A percentile compares a stretch with the other conserved stretches of the same genome.
Conservation (phyloP, 92 coral and sea anemone species). For the Zoanthus gigantus region DNA sequence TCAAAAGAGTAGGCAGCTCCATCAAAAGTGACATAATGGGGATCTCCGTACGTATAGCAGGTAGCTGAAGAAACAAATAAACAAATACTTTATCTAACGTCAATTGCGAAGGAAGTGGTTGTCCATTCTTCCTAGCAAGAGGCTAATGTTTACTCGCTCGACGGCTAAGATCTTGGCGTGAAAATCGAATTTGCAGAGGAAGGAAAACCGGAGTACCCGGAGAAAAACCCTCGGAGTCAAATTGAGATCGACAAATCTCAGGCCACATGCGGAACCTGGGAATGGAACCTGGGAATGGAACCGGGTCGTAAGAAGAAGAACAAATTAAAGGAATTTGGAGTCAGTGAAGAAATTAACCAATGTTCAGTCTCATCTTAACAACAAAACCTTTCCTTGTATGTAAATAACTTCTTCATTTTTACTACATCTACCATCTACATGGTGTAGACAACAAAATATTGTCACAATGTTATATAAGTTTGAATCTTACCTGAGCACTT, state of each 20-base stretch:
- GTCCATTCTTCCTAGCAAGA: too few relatives aligned
- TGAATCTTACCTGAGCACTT: constrained; percentile 17
- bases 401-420: neutral
- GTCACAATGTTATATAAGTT: neutral
- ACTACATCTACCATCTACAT: neutral
- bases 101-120: too few relatives aligned
- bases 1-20: constrained; percentile 81
- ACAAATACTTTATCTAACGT: too few relatives aligned
- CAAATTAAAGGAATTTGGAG: neutral
- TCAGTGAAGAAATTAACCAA: neutral
- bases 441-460: neutral
- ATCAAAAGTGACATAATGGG: constrained; percentile 80
- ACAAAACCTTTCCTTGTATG: neutral
- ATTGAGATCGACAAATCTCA: too few relatives aligned
- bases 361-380: neutral
- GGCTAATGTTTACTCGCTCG: too few relatives aligned
- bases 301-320: too few relatives aligned
- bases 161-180: too few relatives aligned
- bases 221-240: too few relatives aligned
- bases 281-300: too few relatives aligned
- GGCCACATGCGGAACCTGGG: too few relatives aligned
- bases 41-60: constrained; percentile 84
- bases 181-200: too few relatives aligned
- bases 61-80: constrained; percentile 46
- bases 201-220: too few relatives aligned